phyloP scores from a whole-genome alignment of 2,888 invertebrate genomes.

The Tryphoninae sp. region DNA sequence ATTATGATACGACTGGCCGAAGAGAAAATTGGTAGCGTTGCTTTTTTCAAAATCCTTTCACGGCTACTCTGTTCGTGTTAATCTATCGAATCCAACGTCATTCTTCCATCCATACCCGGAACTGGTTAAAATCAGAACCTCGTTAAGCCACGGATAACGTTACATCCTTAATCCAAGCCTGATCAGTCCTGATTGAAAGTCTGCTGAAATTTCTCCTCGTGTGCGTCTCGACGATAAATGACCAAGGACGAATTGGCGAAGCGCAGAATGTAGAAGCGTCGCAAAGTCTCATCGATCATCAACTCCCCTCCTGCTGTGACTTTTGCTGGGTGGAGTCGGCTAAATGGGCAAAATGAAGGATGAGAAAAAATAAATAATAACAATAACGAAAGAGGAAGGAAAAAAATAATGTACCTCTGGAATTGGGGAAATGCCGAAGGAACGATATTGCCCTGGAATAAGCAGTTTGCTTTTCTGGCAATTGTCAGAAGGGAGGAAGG shows the following conservation, averaged over 20 bases:
- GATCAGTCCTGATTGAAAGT: no score
- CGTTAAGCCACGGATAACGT: no score
- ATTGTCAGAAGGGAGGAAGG: no score
- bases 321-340: background rate
- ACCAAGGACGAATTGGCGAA: background rate
- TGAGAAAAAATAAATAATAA: constrained; percentile 1
- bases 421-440: constrained; percentile 20
- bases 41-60: background rate
- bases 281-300: constrained; percentile 28
- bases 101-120: no score
- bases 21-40: no score
- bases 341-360: constrained; percentile 5
- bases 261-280: constrained; percentile 25
- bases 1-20: background rate
- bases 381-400: background rate
- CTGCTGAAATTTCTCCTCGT: no score
- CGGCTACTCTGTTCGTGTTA: background rate
- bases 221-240: constrained; percentile 1
- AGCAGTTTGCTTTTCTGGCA: no score
- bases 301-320: background rate
- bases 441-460: constrained; percentile 30
- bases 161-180: no score
- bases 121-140: no score
- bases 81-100: no score
- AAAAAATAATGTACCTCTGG: background rate